These are phyloP conservation scores for Hemibagrus guttatus DNA, from an alignment of 2,797 vertebrate genomes.

Conservation along the genomic window DNA sequence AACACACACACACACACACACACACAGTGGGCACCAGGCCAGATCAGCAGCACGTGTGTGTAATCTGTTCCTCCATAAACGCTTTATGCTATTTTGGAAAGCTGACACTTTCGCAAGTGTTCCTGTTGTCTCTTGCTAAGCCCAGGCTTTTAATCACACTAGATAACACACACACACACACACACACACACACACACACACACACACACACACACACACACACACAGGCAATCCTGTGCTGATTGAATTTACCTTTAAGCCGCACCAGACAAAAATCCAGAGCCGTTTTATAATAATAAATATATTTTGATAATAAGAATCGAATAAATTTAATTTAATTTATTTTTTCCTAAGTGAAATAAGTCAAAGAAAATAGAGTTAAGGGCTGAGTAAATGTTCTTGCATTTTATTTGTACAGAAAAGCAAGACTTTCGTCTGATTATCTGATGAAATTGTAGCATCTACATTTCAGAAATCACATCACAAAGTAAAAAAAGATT, in stretches of 20 bases:
- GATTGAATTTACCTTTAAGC: not conserved
- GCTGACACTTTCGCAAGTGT: not conserved
- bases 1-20: conserved; percentile 30
- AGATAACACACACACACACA: conserved; percentile 10
- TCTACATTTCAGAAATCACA: no score
- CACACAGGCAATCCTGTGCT: conserved; percentile 25
- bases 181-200: conserved; percentile 76
- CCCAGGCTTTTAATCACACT: not conserved
- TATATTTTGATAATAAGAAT: no score
- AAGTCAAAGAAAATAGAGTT: not conserved
- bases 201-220: conserved; percentile 39
- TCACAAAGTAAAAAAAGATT: not conserved
- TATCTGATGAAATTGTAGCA: not conserved
- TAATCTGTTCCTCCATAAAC: conserved; percentile 25
- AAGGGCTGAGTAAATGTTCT: not conserved
- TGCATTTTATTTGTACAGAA: not conserved
- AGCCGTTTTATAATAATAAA: no score
- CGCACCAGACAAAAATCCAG: not conserved
- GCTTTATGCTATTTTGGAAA: conserved; percentile 18
- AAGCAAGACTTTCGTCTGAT: not conserved
- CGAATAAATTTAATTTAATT: no score
- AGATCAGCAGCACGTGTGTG: not conserved
- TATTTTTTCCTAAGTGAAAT: no score
- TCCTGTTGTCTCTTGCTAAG: not conserved
- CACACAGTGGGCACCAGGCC: not conserved